Conservation (phyloP, 2,888 invertebrate species). For the Periphyllus acericola region DNA sequence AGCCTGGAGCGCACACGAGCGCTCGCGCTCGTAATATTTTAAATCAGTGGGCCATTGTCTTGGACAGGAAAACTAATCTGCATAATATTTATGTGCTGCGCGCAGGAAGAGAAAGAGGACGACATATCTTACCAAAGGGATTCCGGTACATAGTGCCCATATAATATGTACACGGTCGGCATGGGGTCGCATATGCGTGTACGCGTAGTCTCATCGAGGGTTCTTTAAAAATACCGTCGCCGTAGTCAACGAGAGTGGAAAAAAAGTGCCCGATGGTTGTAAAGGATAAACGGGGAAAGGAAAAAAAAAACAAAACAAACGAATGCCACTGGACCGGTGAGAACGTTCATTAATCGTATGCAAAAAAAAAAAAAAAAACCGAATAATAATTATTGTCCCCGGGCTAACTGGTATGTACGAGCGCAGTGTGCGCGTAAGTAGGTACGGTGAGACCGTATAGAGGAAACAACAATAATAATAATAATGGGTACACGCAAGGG, state of each 20-base stretch:
- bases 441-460: neutral
- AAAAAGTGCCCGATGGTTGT: slow-evolving; percentile 22
- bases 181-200: neutral
- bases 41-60: slow-evolving; percentile 54
- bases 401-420: slow-evolving; percentile 36
- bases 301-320: slow-evolving; percentile 57
- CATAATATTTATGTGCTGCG: slow-evolving; percentile 45
- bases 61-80: slow-evolving; percentile 59
- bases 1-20: neutral
- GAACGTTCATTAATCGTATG: slow-evolving; percentile 62
- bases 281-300: slow-evolving; percentile 22
- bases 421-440: too few relatives aligned
- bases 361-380: slow-evolving; percentile 36
- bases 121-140: slow-evolving; percentile 44
- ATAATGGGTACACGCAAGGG: slow-evolving; percentile 49
- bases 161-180: neutral
- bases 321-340: slow-evolving; percentile 59
- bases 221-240: slow-evolving; percentile 39
- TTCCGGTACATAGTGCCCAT: neutral
- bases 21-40: neutral
- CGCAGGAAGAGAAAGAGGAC: slow-evolving; percentile 32
- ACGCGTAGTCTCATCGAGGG: slow-evolving; percentile 41
- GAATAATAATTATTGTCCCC: slow-evolving; percentile 62
- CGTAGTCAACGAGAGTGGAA: slow-evolving; percentile 10
- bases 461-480: slow-evolving; percentile 50